Base-by-base conservation (phyloP, 2,113 vertebrate genomes). In the Centropus unirufus region DNA sequence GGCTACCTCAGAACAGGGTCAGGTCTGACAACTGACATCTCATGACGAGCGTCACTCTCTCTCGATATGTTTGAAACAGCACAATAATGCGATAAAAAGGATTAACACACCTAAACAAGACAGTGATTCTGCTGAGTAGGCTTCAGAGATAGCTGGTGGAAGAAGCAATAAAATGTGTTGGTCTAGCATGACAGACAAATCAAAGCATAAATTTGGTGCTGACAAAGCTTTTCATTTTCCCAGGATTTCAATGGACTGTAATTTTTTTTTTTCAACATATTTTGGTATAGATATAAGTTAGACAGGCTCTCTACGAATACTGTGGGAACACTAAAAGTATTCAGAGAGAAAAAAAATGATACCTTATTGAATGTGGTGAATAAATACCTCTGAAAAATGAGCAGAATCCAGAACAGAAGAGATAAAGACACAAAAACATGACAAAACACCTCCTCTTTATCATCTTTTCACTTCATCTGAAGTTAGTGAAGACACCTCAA, bases 321-420 rank as follows among this genome's bases (percentile, higher is more conserved):
- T 1, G 1, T 40, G 21, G 14, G 18, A 95, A 91, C 7, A 29
- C 10, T 59, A 63, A 68, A 78, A 46, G 20, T 44, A 76, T 13
- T 16, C n/a, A 69, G 68, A 87, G 34, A 81, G 3, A 6, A 20
- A 78, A 75, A 3, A 90, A 87, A 85, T 1, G 8, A 62, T 27
- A 74, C 10, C 3, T 67, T 6, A 70, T 9, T 42, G 61, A 74
- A 80, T 0, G 5, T 1, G 0, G 12, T 61, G 27, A 44, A 82
- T 14, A 75, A 92, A 61, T 8, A 40, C 14, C 7, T 44, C 32
- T 30, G 15, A 69, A 84, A 91, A 95, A 47, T 7, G 7, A 58
- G 26, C 22, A 78, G 24, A 67, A 78, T 29, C 11, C 27, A 87
- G 75, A 87, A 70, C 2, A 90, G 18, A 79, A 21, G 61, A 54